A percentile compares a stretch with the other conserved stretches of the same genome.
These are phyloP conservation scores for Eupleurogrammus muticus DNA, from an alignment of 2,797 vertebrate species.

Conservation along the genomic window DNA sequence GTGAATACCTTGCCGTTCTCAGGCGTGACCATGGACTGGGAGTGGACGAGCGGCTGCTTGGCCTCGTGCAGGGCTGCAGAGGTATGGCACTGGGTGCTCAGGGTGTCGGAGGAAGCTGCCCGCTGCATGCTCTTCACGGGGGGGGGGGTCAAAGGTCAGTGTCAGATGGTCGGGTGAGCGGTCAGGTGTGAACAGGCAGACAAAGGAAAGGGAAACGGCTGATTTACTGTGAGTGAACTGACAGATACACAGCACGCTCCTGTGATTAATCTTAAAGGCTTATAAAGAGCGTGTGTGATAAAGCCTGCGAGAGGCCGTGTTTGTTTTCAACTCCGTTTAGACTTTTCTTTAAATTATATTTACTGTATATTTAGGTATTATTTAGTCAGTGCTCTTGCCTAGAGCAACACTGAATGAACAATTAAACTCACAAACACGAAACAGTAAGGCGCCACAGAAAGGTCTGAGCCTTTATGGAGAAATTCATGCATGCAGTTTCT, in stretches of 20 bases:
- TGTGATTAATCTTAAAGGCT: neutral
- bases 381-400: slow-evolving; percentile 7
- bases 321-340: neutral
- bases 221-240: neutral
- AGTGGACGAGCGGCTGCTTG: slow-evolving; percentile 74
- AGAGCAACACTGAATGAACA: slow-evolving; percentile 1
- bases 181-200: slow-evolving; percentile 23
- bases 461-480: neutral
- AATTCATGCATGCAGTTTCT: neutral
- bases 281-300: neutral
- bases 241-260: neutral
- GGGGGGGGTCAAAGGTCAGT: slow-evolving; percentile 8
- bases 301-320: neutral
- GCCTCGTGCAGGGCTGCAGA: slow-evolving; percentile 42
- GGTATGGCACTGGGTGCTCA: slow-evolving; percentile 62
- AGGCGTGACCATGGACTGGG: slow-evolving; percentile 82
- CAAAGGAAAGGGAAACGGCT: slow-evolving; percentile 16
- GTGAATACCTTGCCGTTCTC: slow-evolving; percentile 80
- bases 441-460: slow-evolving; percentile 23
- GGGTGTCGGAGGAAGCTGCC: slow-evolving; percentile 75
- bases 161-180: slow-evolving; percentile 20
- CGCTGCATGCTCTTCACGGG: slow-evolving; percentile 78
- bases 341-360: slow-evolving; percentile 12
- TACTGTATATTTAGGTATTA: slow-evolving; percentile 1
- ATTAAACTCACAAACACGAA: slow-evolving; percentile 33